phyloP scores from a whole-genome alignment of 2,888 invertebrate species.

The Melanostoma scalare region DNA sequence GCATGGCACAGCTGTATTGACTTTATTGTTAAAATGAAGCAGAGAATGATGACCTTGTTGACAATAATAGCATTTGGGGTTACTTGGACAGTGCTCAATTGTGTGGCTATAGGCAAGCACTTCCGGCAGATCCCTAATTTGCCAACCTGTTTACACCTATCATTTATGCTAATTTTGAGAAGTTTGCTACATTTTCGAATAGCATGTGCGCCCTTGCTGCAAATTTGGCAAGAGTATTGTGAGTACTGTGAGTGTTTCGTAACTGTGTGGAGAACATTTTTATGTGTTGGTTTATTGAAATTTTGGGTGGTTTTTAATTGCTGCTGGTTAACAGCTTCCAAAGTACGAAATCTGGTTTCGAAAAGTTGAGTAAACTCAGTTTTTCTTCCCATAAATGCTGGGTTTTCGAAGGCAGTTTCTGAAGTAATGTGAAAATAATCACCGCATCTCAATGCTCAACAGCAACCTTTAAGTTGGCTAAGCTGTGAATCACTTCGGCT shows the following conservation, averaged over 20 bases:
- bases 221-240: constrained; percentile 24
- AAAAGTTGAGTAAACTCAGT: constrained; percentile 12
- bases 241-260: constrained; percentile 19
- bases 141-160: not conserved
- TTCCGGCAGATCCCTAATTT: not conserved
- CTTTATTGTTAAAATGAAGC: not conserved
- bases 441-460: not conserved
- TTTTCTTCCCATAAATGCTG: not conserved
- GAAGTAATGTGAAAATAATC: constrained; percentile 6
- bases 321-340: constrained; percentile 39
- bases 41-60: constrained; percentile 22
- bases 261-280: constrained; percentile 16
- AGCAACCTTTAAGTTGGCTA: constrained; percentile 5
- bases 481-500: constrained; percentile 4
- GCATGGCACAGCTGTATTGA: not conserved
- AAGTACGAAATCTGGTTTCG: constrained; percentile 25
- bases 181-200: constrained; percentile 51
- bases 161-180: constrained; percentile 18
- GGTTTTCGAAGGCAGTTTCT: constrained; percentile 4
- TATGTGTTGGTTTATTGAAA: constrained; percentile 1
- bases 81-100: constrained; percentile 6
- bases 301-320: constrained; percentile 18
- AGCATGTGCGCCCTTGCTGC: constrained; percentile 32
- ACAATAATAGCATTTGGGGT: constrained; percentile 8
- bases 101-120: constrained; percentile 1